These are phyloP conservation scores for Drosophila kanekoi DNA, from an alignment of 2,888 invertebrate species.

Conservation along the genomic window DNA sequence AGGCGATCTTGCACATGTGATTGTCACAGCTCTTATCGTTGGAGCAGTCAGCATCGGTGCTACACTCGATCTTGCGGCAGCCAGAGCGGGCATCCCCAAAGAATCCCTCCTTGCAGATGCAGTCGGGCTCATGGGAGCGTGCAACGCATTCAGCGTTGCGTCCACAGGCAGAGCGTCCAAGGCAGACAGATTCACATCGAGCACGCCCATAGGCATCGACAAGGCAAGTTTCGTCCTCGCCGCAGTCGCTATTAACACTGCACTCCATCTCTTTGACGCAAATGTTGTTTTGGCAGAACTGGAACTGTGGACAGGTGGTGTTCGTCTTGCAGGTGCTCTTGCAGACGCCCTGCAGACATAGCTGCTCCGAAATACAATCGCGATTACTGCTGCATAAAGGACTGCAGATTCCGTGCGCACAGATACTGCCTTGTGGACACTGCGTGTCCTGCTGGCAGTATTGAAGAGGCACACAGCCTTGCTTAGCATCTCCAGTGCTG, in stretches of 20 bases:
- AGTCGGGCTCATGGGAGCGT: conserved; percentile 90
- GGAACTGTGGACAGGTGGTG: conserved; percentile 93
- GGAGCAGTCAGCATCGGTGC: conserved; percentile 89
- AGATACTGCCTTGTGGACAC: conserved; percentile 93
- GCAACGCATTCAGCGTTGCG: conserved; percentile 93
- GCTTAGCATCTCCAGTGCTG: conserved; percentile 93
- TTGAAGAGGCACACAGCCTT: conserved; percentile 93
- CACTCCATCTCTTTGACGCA: conserved; percentile 94
- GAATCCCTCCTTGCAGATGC: conserved; percentile 92
- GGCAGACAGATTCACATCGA: conserved; percentile 91
- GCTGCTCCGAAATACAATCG: conserved; percentile 94
- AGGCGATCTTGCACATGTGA: conserved; percentile 94
- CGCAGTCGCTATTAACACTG: conserved; percentile 90
- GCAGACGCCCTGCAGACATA: conserved; percentile 94
- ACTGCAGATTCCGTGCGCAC: conserved; percentile 92
- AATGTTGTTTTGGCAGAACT: conserved; percentile 93
- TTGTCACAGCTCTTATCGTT: conserved; percentile 93
- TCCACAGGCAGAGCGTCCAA: conserved; percentile 90
- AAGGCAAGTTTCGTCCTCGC: conserved; percentile 90
- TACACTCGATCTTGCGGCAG: conserved; percentile 93
- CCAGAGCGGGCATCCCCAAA: conserved; percentile 93
- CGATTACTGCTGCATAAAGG: conserved; percentile 92
- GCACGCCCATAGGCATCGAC: conserved; percentile 89
- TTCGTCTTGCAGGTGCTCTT: conserved; percentile 93
- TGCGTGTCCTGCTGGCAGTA: conserved; percentile 93